phyloP scores from a whole-genome alignment of 2,113 vertebrate genomes.

The Onychostoma macrolepis region DNA sequence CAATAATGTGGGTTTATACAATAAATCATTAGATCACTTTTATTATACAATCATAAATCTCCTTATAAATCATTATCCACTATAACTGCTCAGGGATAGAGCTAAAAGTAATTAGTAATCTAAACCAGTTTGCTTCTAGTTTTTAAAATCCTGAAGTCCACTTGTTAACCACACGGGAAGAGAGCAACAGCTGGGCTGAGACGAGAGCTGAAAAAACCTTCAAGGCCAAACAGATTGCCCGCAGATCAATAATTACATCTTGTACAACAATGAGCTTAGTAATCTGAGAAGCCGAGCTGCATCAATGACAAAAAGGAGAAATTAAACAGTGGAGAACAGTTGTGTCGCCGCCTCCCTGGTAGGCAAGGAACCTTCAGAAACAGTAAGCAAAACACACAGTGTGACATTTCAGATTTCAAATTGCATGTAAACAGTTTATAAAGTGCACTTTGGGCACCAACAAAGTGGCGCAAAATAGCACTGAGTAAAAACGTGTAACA shows the following conservation, averaged over 20 bases:
- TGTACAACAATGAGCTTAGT: slow-evolving; percentile 38
- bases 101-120: background rate
- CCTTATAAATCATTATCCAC: background rate
- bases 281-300: slow-evolving; percentile 14
- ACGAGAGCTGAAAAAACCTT: background rate
- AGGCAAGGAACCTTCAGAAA: background rate
- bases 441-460: background rate
- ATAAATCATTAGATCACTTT: background rate
- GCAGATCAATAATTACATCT: slow-evolving; percentile 47
- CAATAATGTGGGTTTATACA: background rate
- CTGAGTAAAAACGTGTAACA: slow-evolving; percentile 18
- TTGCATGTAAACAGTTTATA: slow-evolving; percentile 39
- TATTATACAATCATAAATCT: background rate
- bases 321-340: background rate
- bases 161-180: slow-evolving; percentile 19
- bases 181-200: slow-evolving; percentile 24
- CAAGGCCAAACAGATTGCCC: slow-evolving; percentile 27
- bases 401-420: slow-evolving; percentile 38
- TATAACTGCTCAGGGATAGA: background rate
- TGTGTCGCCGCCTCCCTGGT: background rate
- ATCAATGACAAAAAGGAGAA: slow-evolving; percentile 37
- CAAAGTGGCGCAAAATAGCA: background rate
- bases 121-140: background rate
- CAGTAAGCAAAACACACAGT: background rate
- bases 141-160: background rate